Base-by-base conservation (phyloP, 2,797 vertebrate species). In the Champsocephalus esox region DNA sequence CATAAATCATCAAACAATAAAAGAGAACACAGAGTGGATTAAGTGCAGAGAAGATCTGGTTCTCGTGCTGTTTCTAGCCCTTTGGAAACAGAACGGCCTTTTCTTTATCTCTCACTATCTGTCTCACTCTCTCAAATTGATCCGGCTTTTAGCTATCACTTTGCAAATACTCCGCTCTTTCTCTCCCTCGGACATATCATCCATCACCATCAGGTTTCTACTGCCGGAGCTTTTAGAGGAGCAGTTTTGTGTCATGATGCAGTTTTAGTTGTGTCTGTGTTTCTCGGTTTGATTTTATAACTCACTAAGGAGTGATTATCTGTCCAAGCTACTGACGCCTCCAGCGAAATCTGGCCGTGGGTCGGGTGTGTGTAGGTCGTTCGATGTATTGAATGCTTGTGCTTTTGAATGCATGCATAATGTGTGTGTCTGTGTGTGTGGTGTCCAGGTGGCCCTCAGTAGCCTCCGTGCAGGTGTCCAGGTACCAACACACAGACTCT, bases 371-470 rank as follows among this genome's bases (percentile, higher is more conserved):
- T 62, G 61, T 14, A 41, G 69, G 63, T 62, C n/a, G 3, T 9
- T 13, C 16, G 3, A 17, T 46, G 3, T 28, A 44, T 55, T 50
- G 12, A 9, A 52, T 17, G 45, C 56, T 51, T 38, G 46, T 62
- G 51, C 56, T 51, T 38, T 52, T 62, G 51, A 54, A 41, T 24
- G 24, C 48, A 38, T 68, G 64, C 55, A 73, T 72, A 52, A 59
- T 77, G 41, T 28, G 52, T 46, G 55, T 65, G 61, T 50, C 9
- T 52, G 54, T 49, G 45, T 51, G 44, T 32, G 32, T 14, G 66
- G 14, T n/a, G 49, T 82, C 83, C 86, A 84, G 81, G 84, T 88
- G 84, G 86, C 17, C 70, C 57, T 65, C 44, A 73, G 68, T 58
- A 41, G 58, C 55, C 64, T 73, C n/a, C 17, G 5, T 43, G 50